These are phyloP conservation scores for Cepaea nemoralis DNA, from an alignment of 1,140 invertebrate genomes.

Conservation along the genomic window DNA sequence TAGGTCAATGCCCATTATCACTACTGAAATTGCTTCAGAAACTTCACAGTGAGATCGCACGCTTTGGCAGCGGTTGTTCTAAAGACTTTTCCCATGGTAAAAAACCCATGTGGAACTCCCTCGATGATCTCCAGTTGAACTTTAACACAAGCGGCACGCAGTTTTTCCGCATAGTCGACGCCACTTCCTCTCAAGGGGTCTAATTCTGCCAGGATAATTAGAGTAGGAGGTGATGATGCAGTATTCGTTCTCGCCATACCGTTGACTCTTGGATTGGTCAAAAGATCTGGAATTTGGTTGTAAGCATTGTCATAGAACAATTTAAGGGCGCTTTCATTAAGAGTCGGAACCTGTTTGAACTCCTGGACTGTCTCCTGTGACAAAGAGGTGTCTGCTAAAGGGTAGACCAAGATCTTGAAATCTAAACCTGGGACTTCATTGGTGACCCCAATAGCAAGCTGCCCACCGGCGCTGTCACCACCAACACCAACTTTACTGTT, in stretches of 20 bases:
- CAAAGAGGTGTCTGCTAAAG: no score
- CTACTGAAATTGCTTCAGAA: constrained; percentile 8
- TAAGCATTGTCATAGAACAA: no score
- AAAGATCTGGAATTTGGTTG: no score
- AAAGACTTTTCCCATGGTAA: background rate
- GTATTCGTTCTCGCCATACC: constrained; percentile 36
- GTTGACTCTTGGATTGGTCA: constrained; percentile 36
- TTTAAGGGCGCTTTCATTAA: no score
- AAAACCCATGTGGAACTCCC: constrained; percentile 15
- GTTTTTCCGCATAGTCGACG: background rate
- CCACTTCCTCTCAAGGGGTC: constrained; percentile 33
- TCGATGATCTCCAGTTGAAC: background rate
- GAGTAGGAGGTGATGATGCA: constrained; percentile 46
- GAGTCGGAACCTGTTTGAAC: no score
- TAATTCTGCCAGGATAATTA: constrained; percentile 53
- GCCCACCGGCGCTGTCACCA: no score
- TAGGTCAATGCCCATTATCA: no score
- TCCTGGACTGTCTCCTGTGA: no score
- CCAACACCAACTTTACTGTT: no score
- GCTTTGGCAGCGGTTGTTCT: background rate
- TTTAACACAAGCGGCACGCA: background rate
- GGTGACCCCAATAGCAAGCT: no score
- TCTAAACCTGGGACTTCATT: no score
- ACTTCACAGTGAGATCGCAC: background rate
- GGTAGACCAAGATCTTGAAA: no score